These are phyloP conservation scores for Lutraria rhynchaena DNA, from an alignment of 1,140 invertebrate species.

Conservation along the genomic window DNA sequence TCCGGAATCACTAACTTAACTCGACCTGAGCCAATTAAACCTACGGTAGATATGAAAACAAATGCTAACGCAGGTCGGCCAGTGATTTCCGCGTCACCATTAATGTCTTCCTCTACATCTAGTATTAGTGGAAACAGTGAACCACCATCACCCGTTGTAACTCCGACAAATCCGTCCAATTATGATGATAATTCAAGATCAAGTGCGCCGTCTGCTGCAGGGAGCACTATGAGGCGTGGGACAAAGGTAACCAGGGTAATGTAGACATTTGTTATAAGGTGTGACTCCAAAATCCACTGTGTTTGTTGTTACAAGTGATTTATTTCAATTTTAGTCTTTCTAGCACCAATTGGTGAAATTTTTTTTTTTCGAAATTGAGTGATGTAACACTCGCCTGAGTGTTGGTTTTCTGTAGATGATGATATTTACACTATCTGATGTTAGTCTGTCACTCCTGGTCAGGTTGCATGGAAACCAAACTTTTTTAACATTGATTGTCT, in stretches of 20 bases:
- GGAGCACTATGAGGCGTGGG: conserved; percentile 25
- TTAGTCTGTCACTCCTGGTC: too few relatives aligned
- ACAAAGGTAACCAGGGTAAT: conserved; percentile 59
- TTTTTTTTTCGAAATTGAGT: too few relatives aligned
- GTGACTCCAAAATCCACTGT: conserved; percentile 31
- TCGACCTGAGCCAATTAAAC: conserved; percentile 46
- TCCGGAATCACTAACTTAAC: conserved; percentile 1
- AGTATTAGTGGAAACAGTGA: conserved; percentile 37
- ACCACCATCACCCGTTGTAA: conserved; percentile 24
- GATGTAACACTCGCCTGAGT: too few relatives aligned
- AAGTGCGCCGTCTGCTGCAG: conserved; percentile 7
- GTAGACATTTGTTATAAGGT: conserved; percentile 61
- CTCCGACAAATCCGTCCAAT: conserved; percentile 20
- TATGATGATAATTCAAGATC: conserved; percentile 7
- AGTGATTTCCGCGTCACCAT: conserved; percentile 6
- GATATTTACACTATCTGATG: too few relatives aligned
- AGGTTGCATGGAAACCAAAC: too few relatives aligned
- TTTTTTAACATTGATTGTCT: too few relatives aligned
- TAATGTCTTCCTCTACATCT: conserved; percentile 22
- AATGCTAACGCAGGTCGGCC: background rate
- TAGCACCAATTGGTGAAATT: too few relatives aligned
- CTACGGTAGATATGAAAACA: background rate
- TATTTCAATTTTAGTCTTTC: background rate
- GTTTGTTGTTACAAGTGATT: conserved; percentile 22
- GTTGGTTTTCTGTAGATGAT: too few relatives aligned